Evolutionary conservation across 2,888 invertebrate species (phyloP), one percentile per base, ranked within the genome.

Genomic region (Panzeria rudis): DNA sequence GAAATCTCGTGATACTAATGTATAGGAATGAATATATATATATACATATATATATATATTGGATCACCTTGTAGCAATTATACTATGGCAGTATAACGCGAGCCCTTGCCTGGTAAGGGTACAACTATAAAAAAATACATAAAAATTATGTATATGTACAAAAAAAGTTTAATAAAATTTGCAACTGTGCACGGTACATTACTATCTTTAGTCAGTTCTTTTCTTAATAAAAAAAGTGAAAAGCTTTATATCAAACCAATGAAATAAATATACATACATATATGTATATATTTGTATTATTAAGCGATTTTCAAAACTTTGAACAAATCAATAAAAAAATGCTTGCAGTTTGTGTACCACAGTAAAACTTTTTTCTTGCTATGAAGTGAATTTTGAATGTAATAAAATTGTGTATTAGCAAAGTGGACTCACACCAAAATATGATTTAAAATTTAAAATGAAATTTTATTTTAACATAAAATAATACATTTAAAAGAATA

Each of bases 61-160:
- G 90, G 90, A 89, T 90, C 90, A 91, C 90, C 89, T 90, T 90
- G 88, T 87, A n/a, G 88, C 87, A 87, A 88, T 90, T 87, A 88
- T 89, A 89, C 89, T 90, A 89, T 91, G 91, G 90, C 92, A 92
- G 92, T 92, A 89, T 89, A 89, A 91, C 92, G 92, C 92, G 92
- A 92, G 91, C 91, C 92, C 92, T 92, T 91, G 92, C 90, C 91
- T 90, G 90, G 91, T 91, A 90, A 92, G 92, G 92, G 92, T 92
- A 92, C 89, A 91, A 87, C 87, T 87, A 87, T 64, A 81, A 25
- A 77, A 56, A 69, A 23, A 66, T 15, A 80, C 13, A 23, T 15
- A 20, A 25, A n/a, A 61, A 38, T n/a, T 17, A 32, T 17, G n/a
- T 11, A 52, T 13, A 52, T 23, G 9, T 9, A 15, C 32, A 52